Base-by-base conservation (phyloP, 2,797 vertebrate genomes). In the Pseudochaenichthys georgianus region DNA sequence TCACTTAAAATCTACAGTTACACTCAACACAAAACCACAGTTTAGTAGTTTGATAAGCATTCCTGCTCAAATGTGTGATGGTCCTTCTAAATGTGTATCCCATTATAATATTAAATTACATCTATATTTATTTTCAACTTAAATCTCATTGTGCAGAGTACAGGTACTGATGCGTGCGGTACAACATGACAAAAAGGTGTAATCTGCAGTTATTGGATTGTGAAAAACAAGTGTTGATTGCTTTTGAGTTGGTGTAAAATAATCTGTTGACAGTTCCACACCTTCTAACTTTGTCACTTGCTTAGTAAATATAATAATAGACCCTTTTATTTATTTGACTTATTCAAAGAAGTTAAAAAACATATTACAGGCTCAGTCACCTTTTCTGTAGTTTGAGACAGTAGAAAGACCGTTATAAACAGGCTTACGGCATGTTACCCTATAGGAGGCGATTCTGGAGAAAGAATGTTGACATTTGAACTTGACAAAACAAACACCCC, bases 231-330 rank as follows among this genome's bases (percentile, higher is more conserved):
- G 67, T 51, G 76, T 55, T 75, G 11, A 60, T 52, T 12, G 47
- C 1, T 65, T 21, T 70, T 70, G 60, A 15, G 41, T 31, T 64
- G 28, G 19, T 77, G 34, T 77, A 28, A 48, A n/a, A 38, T 42
- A 3, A 19, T n/a, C 16, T 12, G 28, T 46, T 28, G n/a, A 64
- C 61, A 12, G n/a, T 3, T n/a, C 23, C 55, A 1, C 21, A 3
- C 43, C 38, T 59, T 42, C 31, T 55, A 16, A n/a, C 52, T 72
- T 45, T 3, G 17, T 46, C 62, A 46, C 50, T 46, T 71, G 9
- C 50, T 66, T 57, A 28, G 3, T 28, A n/a, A 61, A 45, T 28
- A 38, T 38, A 38, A 53, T 7, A 21, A 12, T 7, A 38, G 21
- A 43, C 23, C 4, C 3, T 16, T 54, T 15, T 65, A 52, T 59